Base-by-base conservation (phyloP, 2,888 invertebrate genomes). In the Drosophila limbata region DNA sequence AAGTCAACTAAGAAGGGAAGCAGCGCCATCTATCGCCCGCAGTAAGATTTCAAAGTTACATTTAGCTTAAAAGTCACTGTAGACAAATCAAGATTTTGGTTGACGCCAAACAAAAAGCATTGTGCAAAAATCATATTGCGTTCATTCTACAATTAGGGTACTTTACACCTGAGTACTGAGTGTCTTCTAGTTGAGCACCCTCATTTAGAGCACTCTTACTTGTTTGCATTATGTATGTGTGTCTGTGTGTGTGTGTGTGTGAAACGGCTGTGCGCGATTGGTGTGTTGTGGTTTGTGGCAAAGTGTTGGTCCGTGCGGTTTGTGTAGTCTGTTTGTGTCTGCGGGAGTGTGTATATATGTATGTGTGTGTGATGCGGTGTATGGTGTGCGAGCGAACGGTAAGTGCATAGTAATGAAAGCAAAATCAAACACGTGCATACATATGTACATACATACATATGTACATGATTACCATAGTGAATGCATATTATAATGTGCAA, bases 321-420 rank as follows among this genome's bases (percentile, higher is more conserved):
- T 47, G 25, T 57, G 45, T 47, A 47, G 35, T 57, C 57, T 56
- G 56, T 33, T 56, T 56, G 35, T 56, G 56, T 56, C 25, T 56
- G 45, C 35, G 35, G 21, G 11, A 45, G 33, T 8, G 31, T 9
- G 3, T 28, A 1, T 28, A 8, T 11, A 3, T 31, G 42, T 17
- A 8, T 39, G 40, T 39, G 40, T n/a, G 42, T 56, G 19, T 42
- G 19, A 25, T 47, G 28, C 4, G 15, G 28, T 35, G 15, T 45
- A 25, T 17, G 35, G 21, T 55, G 35, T 8, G 45, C 33, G 31
- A 44, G 35, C 37, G 15, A 35, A 57, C 57, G 45, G 57, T 47
- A 47, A 57, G 57, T 45, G 57, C 47, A 57, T 57, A 47, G 47
- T 57, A 57, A 57, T 47, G 47, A 37, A 57, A 47, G 37, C 28